phyloP scores from a whole-genome alignment of 2,113 vertebrate species.

The Rhegmatorhina hoffmannsi region DNA sequence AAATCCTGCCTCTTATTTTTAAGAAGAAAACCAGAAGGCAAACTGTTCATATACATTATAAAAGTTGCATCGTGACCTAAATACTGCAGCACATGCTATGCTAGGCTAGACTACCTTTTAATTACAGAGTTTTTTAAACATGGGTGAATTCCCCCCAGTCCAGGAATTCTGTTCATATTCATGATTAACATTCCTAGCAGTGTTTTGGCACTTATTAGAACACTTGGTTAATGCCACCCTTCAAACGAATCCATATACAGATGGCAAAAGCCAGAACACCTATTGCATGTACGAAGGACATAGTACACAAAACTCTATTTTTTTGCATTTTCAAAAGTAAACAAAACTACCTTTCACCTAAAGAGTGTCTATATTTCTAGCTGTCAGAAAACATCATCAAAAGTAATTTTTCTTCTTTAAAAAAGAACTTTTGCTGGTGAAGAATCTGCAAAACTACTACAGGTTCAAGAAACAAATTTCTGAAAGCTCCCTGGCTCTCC shows the following conservation, averaged over 20 bases:
- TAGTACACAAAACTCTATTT: fast-evolving
- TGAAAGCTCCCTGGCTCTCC: not conserved
- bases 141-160: not conserved
- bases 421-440: not conserved
- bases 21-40: not conserved
- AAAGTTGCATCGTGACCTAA: not conserved
- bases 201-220: not conserved
- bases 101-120: not conserved
- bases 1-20: not conserved
- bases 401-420: not conserved
- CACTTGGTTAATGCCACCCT: not conserved
- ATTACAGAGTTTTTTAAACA: not conserved
- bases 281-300: not conserved
- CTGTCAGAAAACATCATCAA: not conserved
- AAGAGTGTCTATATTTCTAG: not conserved
- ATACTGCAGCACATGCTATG: not conserved
- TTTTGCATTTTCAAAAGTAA: not conserved
- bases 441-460: not conserved
- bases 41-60: not conserved
- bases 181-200: not conserved
- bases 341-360: not conserved
- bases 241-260: not conserved
- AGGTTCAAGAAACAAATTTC: not conserved
- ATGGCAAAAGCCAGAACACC: not conserved
- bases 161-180: not conserved